Conservation (phyloP, 2,113 vertebrate species). For the Lagopus leucura region DNA sequence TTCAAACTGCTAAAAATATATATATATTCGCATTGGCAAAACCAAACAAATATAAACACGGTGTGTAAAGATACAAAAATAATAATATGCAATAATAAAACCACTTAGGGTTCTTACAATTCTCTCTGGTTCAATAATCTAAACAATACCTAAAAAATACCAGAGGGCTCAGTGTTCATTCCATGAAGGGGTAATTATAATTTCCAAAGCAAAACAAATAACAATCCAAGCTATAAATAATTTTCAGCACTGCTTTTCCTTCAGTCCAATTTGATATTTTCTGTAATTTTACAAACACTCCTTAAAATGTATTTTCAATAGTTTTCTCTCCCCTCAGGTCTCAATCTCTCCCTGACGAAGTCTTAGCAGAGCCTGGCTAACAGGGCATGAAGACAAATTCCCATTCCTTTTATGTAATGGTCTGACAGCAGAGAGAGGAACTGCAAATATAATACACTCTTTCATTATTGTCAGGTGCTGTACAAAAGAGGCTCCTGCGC, state of each 20-base stretch:
- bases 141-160: not conserved
- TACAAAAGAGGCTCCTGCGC: not conserved
- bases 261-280: not conserved
- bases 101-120: not conserved
- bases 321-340: not conserved
- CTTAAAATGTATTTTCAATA: not conserved
- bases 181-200: not conserved
- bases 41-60: not conserved
- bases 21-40: not conserved
- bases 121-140: not conserved
- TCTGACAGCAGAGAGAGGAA: not conserved
- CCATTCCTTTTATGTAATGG: constrained; percentile 9
- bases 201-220: not conserved
- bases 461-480: not conserved
- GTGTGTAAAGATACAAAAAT: not conserved
- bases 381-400: not conserved
- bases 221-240: not conserved
- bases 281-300: not conserved
- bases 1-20: not conserved
- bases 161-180: not conserved
- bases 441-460: not conserved
- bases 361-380: not conserved
- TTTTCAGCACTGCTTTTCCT: not conserved
- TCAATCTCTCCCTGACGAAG: not conserved
- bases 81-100: not conserved